phyloP scores from a whole-genome alignment of 1,140 invertebrate genomes.

The Anoplophora glabripennis region DNA sequence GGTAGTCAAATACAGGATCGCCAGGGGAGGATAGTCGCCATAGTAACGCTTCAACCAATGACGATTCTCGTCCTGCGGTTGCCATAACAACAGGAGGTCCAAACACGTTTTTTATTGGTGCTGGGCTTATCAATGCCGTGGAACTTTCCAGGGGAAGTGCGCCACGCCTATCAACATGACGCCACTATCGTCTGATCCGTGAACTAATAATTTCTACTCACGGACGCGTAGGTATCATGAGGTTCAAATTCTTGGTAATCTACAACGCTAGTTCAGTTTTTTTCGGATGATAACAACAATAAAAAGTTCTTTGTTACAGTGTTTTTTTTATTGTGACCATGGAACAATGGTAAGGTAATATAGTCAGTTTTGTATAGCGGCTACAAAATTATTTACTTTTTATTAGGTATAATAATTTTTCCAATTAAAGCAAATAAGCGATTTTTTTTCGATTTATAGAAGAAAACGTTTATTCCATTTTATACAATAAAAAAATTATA shows the following conservation, averaged over 20 bases:
- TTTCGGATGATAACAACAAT: not conserved
- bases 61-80: constrained; percentile 14
- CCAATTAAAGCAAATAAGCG: no score
- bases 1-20: constrained; percentile 48
- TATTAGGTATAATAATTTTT: not conserved
- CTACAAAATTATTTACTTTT: constrained; percentile 11
- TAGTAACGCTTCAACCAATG: constrained; percentile 38
- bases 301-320: constrained; percentile 13
- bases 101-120: constrained; percentile 9
- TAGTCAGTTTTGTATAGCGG: not conserved
- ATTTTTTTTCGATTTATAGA: no score
- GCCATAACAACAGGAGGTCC: constrained; percentile 33
- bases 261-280: constrained; percentile 8
- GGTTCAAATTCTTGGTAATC: constrained; percentile 18
- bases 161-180: constrained; percentile 23
- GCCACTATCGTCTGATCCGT: constrained; percentile 25
- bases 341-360: not conserved
- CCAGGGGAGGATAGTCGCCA: constrained; percentile 41
- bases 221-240: constrained; percentile 17
- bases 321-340: constrained; percentile 18
- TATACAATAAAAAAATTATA: no score
- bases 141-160: constrained; percentile 15
- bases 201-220: constrained; percentile 39
- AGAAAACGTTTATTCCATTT: no score
- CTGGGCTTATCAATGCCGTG: constrained; percentile 15